phyloP scores from a whole-genome alignment of 2,113 vertebrate genomes.

The Ia io region DNA sequence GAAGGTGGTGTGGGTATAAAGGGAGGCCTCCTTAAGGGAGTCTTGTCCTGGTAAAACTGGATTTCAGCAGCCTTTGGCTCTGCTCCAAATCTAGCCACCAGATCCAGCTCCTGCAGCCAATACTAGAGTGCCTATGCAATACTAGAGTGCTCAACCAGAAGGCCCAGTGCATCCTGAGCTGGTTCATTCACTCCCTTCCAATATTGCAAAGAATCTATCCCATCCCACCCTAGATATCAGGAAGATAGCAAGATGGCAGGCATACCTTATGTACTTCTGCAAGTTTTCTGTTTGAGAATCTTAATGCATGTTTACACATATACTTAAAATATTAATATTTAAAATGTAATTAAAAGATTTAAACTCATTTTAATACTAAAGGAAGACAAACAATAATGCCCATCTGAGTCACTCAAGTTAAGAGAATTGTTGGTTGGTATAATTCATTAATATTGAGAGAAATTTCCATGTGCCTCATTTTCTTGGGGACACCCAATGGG shows the following conservation, averaged over 20 bases:
- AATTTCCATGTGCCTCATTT: rapidly evolving
- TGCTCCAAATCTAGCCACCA: neutral
- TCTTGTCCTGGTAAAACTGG: neutral
- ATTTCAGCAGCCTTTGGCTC: too few species aligned
- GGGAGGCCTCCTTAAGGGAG: rapidly evolving
- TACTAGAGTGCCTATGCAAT: too few species aligned
- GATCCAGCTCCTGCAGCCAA: too few species aligned
- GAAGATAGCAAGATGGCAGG: too few species aligned
- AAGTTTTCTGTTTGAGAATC: conserved; percentile 42
- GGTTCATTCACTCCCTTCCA: neutral
- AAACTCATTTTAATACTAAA: conserved; percentile 57
- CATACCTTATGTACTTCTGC: neutral
- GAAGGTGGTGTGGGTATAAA: neutral
- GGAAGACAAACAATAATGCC: neutral
- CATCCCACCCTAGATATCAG: neutral
- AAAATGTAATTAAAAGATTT: conserved; percentile 72
- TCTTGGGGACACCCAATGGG: rapidly evolving
- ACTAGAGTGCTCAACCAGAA: neutral
- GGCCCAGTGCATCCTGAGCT: too few species aligned
- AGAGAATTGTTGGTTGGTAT: neutral
- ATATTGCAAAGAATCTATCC: rapidly evolving
- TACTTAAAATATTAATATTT: conserved; percentile 74
- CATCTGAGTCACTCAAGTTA: rapidly evolving
- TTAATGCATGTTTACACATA: conserved; percentile 54
- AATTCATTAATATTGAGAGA: neutral